phyloP scores from a whole-genome alignment of 2,888 invertebrate species.

The Trichopoda pennipes region DNA sequence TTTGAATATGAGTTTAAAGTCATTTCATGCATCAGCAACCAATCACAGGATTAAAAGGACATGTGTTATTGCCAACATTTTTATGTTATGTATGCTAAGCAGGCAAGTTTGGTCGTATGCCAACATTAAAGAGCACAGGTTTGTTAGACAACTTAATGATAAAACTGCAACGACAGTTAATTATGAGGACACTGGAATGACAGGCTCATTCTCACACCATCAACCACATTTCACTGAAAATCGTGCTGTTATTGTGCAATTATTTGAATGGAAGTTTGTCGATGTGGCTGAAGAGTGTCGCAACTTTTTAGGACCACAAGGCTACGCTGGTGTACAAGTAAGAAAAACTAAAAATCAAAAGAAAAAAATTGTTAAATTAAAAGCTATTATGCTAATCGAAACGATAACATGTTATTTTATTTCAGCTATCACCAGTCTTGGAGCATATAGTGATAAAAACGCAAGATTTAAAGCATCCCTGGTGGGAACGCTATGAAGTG shows the following conservation, averaged over 20 bases:
- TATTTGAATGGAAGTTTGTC: constrained; percentile 88
- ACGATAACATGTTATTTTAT: no score
- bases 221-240: constrained; percentile 72
- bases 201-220: constrained; percentile 57
- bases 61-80: constrained; percentile 47
- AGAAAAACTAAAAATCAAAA: constrained; percentile 3
- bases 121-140: constrained; percentile 34
- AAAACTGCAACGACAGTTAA: constrained; percentile 15
- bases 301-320: constrained; percentile 85
- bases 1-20: constrained; percentile 57
- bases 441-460: constrained; percentile 82
- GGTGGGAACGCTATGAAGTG: constrained; percentile 93
- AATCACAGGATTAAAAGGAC: constrained; percentile 56
- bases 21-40: constrained; percentile 32
- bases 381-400: no score
- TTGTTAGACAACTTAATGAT: constrained; percentile 22
- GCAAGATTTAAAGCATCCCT: constrained; percentile 82
- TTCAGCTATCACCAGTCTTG: constrained; percentile 83
- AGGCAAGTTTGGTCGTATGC: constrained; percentile 27
- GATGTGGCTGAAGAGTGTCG: constrained; percentile 88
- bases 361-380: background rate
- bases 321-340: constrained; percentile 84
- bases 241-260: constrained; percentile 83
- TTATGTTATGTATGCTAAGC: constrained; percentile 40
- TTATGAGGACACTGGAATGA: constrained; percentile 46